These are phyloP conservation scores for Cynodonichthys magdalenae DNA, from an alignment of 2,797 vertebrate species.

Conservation along the genomic window DNA sequence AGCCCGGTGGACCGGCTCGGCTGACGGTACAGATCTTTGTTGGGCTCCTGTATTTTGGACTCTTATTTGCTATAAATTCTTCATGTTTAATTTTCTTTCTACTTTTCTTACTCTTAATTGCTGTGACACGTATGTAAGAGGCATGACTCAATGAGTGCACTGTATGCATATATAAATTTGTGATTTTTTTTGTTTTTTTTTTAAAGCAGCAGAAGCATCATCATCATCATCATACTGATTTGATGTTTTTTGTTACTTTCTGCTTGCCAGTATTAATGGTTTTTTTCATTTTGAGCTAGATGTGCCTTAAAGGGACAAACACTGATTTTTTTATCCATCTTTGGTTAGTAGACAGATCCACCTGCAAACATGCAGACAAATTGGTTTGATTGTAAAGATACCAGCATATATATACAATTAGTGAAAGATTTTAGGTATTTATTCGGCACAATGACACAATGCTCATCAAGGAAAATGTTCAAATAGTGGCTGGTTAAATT, in stretches of 20 bases:
- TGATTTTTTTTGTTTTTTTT: slow-evolving; percentile 58
- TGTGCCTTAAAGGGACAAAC: slow-evolving; percentile 83
- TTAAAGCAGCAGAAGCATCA: slow-evolving; percentile 59
- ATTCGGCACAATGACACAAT: slow-evolving; percentile 13
- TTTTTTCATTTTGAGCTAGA: slow-evolving; percentile 79
- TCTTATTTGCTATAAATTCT: slow-evolving; percentile 79
- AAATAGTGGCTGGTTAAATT: slow-evolving; percentile 25
- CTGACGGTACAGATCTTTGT: slow-evolving; percentile 49
- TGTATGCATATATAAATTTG: slow-evolving; percentile 70
- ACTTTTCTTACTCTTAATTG: slow-evolving; percentile 76
- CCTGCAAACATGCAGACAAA: slow-evolving; percentile 40
- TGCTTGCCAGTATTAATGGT: slow-evolving; percentile 70
- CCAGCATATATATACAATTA: slow-evolving; percentile 22
- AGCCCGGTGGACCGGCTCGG: slow-evolving; percentile 61
- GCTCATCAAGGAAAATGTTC: slow-evolving; percentile 4
- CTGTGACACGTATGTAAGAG: slow-evolving; percentile 81
- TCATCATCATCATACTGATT: slow-evolving; percentile 74
- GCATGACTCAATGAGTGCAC: slow-evolving; percentile 83
- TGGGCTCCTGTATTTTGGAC: slow-evolving; percentile 69
- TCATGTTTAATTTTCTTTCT: slow-evolving; percentile 67
- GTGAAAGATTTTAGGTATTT: slow-evolving; percentile 18
- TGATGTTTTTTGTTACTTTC: slow-evolving; percentile 65
- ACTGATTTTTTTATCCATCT: slow-evolving; percentile 60
- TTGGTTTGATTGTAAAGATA: slow-evolving; percentile 36
- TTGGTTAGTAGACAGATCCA: slow-evolving; percentile 52